Evolutionary conservation across 1,140 invertebrate genomes (phyloP).

Genomic region (Anastrepha ludens): DNA sequence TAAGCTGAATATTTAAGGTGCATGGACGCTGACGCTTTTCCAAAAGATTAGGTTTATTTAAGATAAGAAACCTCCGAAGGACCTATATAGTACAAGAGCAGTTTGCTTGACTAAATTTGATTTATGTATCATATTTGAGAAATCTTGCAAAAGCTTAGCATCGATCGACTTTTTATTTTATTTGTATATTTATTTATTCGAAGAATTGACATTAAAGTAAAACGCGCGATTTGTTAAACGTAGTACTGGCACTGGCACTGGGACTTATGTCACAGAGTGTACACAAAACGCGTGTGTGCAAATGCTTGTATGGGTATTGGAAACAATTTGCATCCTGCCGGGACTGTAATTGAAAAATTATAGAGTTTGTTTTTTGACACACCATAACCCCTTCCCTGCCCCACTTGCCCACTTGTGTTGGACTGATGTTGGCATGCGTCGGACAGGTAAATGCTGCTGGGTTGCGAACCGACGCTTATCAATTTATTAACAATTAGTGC

Average conservation of each 20-base stretch:
- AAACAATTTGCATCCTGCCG: slow-evolving; percentile 73
- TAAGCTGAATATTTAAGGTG: no score
- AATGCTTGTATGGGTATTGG: slow-evolving; percentile 63
- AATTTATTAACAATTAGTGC: slow-evolving; percentile 37
- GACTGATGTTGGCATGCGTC: background rate
- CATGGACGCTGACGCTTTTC: no score
- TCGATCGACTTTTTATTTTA: no score
- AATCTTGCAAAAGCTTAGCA: no score
- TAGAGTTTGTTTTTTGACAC: slow-evolving; percentile 62
- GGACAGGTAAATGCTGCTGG: background rate
- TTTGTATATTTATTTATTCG: no score
- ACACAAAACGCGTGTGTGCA: background rate
- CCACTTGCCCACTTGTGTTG: background rate
- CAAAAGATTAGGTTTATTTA: no score
- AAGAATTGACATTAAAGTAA: no score
- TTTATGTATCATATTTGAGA: no score
- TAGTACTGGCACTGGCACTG: background rate
- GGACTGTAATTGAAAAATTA: slow-evolving; percentile 73
- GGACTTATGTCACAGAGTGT: background rate
- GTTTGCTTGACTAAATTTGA: no score
- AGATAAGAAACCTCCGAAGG: no score
- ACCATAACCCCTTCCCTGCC: background rate
- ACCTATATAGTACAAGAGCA: no score
- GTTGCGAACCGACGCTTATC: background rate
- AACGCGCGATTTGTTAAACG: no score